These are phyloP conservation scores for Cynoglossus semilaevis DNA, from an alignment of 2,113 vertebrate species.

Conservation along the genomic window DNA sequence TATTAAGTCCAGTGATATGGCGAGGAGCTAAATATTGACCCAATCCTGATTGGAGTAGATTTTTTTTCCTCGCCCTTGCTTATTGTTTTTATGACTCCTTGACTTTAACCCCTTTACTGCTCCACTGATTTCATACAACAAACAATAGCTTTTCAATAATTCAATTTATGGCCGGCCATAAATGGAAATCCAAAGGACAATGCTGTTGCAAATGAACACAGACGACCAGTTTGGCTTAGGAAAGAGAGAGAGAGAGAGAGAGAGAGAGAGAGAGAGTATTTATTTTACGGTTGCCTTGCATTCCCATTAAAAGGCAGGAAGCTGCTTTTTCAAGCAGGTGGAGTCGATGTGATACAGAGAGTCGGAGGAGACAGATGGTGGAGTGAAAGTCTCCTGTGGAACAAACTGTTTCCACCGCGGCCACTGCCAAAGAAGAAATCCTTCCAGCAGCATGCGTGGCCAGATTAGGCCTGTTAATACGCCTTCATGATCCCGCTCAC, in stretches of 20 bases:
- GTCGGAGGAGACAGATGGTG: slow-evolving; percentile 76
- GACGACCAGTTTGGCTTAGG: slow-evolving; percentile 47
- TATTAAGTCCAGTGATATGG: slow-evolving; percentile 72
- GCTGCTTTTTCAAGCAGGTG: slow-evolving; percentile 59
- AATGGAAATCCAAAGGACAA: slow-evolving; percentile 70
- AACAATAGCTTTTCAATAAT: slow-evolving; percentile 78
- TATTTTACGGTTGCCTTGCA: slow-evolving; percentile 67
- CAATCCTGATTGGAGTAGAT: slow-evolving; percentile 64
- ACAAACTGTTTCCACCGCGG: slow-evolving; percentile 59
- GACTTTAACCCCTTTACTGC: slow-evolving; percentile 76
- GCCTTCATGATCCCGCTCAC: slow-evolving; percentile 44
- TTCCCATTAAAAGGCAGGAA: slow-evolving; percentile 71
- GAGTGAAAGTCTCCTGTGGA: slow-evolving; percentile 69
- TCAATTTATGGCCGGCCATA: slow-evolving; percentile 71
- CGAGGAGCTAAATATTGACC: slow-evolving; percentile 68
- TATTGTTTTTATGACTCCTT: slow-evolving; percentile 73
- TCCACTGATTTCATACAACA: slow-evolving; percentile 70
- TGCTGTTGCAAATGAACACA: slow-evolving; percentile 61
- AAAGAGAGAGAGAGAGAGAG: slow-evolving; percentile 53
- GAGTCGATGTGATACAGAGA: slow-evolving; percentile 64
- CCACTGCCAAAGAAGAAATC: slow-evolving; percentile 57
- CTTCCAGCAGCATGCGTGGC: slow-evolving; percentile 46
- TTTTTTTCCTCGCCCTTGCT: slow-evolving; percentile 68
- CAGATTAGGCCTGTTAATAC: slow-evolving; percentile 62
- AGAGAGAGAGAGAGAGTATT: slow-evolving; percentile 55